A percentile compares a stretch with the other conserved stretches of the same genome.
phyloP scores from a whole-genome alignment of 2,888 invertebrate genomes.

The Spisula solida region DNA sequence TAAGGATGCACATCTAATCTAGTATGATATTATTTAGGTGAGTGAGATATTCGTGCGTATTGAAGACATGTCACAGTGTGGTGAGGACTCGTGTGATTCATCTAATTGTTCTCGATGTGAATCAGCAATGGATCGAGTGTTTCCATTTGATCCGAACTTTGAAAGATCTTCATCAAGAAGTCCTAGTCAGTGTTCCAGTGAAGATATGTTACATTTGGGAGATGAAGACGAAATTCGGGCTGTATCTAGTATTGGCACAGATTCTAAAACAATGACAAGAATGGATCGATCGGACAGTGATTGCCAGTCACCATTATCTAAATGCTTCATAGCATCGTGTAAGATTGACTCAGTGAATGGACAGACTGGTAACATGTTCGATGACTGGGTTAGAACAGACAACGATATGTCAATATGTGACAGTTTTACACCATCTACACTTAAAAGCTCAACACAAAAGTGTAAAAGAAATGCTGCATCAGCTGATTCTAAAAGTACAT shows the following conservation, averaged over 20 bases:
- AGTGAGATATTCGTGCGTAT: conserved; percentile 58
- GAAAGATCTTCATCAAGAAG: conserved; percentile 16
- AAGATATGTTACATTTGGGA: neutral
- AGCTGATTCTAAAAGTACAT: conserved; percentile 32
- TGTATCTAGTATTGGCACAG: neutral
- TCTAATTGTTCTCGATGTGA: conserved; percentile 70
- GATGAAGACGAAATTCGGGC: neutral
- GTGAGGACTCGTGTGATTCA: conserved; percentile 67
- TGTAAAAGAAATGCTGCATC: conserved; percentile 12
- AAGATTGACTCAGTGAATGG: conserved; percentile 16
- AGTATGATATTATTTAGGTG: conserved; percentile 41
- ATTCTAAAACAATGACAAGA: conserved; percentile 17
- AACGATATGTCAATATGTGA: neutral
- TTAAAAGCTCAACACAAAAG: neutral
- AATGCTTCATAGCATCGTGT: conserved; percentile 25
- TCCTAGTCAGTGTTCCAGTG: neutral
- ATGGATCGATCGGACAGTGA: neutral
- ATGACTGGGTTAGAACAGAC: neutral
- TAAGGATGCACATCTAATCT: too few relatives aligned
- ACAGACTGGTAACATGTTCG: neutral
- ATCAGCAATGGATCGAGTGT: conserved; percentile 60
- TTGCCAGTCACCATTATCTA: neutral
- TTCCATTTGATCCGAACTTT: conserved; percentile 28
- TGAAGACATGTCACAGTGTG: conserved; percentile 61
- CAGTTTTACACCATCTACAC: neutral